Conservation (phyloP, 2,113 vertebrate species). For the Cynocephalus volans region DNA sequence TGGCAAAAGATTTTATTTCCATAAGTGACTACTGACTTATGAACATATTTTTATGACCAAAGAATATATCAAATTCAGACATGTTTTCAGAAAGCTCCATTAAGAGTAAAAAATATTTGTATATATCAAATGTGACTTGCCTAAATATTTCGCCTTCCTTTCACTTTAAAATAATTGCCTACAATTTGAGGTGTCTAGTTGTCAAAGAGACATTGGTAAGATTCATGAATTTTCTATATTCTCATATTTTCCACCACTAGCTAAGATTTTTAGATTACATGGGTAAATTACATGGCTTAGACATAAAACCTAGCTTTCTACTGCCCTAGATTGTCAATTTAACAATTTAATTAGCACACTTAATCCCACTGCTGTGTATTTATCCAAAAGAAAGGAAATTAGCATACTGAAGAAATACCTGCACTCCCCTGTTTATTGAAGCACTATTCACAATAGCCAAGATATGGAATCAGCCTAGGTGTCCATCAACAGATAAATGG, state of each 20-base stretch:
- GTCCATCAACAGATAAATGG: too few species aligned
- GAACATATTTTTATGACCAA: constrained; percentile 45
- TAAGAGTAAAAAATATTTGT: constrained; percentile 36
- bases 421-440: too few species aligned
- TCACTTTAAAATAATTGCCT: constrained; percentile 41
- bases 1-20: constrained; percentile 43
- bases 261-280: constrained; percentile 22
- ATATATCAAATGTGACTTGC: neutral
- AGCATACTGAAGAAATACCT: too few species aligned
- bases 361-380: too few species aligned
- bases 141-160: constrained; percentile 30
- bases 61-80: constrained; percentile 55
- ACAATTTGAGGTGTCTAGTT: neutral
- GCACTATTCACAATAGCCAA: too few species aligned
- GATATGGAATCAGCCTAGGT: too few species aligned
- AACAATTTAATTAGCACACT: neutral
- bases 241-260: neutral
- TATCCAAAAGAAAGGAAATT: too few species aligned
- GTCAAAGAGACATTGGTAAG: constrained; percentile 27
- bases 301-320: constrained; percentile 28
- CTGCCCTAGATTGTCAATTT: neutral
- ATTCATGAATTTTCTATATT: constrained; percentile 12
- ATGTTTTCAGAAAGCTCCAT: neutral
- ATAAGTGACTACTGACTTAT: constrained; percentile 36
- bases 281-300: constrained; percentile 19